Evolutionary conservation across 2,113 vertebrate species (phyloP).

Genomic region (Epinephelus cyanopodus): DNA sequence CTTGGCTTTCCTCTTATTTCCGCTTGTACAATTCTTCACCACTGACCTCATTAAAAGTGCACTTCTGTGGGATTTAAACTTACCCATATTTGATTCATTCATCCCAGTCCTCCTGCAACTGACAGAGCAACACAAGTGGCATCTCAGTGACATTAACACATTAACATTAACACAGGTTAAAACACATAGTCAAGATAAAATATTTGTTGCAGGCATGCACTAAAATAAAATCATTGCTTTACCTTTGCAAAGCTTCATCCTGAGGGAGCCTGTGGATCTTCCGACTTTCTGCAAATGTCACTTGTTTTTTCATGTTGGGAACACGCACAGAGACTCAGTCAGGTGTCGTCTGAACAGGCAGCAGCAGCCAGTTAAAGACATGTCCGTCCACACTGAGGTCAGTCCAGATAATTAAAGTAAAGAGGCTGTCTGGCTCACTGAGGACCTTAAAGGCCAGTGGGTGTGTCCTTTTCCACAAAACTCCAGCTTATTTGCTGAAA

Average conservation of each 20-base stretch:
- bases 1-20: neutral
- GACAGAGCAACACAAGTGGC: neutral
- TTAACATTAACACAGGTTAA: neutral
- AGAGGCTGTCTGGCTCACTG: neutral
- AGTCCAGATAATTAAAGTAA: constrained; percentile 13
- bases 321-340: neutral
- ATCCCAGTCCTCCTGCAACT: constrained; percentile 28
- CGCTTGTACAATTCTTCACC: neutral
- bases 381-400: neutral
- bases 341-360: neutral
- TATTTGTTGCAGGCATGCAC: neutral
- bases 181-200: neutral
- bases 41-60: constrained; percentile 1
- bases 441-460: neutral
- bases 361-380: neutral
- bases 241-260: constrained; percentile 32
- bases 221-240: neutral
- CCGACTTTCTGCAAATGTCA: constrained; percentile 41
- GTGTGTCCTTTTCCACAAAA: constrained; percentile 12
- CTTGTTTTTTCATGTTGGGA: constrained; percentile 53
- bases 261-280: constrained; percentile 2
- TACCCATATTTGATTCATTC: constrained; percentile 40
- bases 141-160: neutral
- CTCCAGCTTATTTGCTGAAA: neutral
- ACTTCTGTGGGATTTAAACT: constrained; percentile 6